These are phyloP conservation scores for Sander lucioperca DNA, from an alignment of 2,113 vertebrate genomes.

Conservation along the genomic window DNA sequence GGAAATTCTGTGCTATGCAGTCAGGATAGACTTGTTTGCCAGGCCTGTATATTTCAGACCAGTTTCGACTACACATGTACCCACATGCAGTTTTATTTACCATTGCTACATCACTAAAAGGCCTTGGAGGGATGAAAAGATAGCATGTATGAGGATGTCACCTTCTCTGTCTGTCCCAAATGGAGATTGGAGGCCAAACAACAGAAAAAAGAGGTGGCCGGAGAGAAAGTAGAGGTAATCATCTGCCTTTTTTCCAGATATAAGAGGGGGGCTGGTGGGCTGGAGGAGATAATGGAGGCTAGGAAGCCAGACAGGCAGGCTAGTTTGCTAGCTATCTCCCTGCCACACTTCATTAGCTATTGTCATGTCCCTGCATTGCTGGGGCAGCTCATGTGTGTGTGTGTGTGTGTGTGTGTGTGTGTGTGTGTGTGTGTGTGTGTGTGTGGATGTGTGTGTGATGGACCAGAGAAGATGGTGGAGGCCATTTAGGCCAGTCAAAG, in stretches of 20 bases:
- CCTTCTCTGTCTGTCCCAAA: conserved; percentile 3
- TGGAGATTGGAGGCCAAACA: neutral
- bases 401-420: neutral
- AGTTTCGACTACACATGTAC: conserved; percentile 29
- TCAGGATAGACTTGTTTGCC: conserved; percentile 51
- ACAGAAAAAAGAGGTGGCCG: neutral
- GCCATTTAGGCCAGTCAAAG: conserved; percentile 49
- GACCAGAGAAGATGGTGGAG: conserved; percentile 67
- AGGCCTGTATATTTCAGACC: neutral
- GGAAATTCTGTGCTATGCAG: conserved; percentile 49
- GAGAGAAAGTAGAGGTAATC: conserved; percentile 18
- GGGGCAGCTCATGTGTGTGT: conserved; percentile 26
- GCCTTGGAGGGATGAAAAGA: neutral
- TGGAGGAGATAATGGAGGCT: conserved; percentile 52
- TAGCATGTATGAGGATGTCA: neutral
- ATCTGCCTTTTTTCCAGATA: conserved; percentile 33
- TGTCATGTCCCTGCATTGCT: conserved; percentile 62
- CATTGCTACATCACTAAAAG: conserved; percentile 19
- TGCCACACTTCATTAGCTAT: conserved; percentile 72
- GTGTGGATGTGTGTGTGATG: conserved; percentile 29
- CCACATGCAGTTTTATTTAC: conserved; percentile 42
- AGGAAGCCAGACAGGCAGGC: conserved; percentile 61
- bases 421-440: conserved; percentile 8
- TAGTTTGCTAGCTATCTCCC: conserved; percentile 51
- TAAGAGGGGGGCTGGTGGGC: conserved; percentile 12